These are phyloP conservation scores for Leptinotarsa texana DNA, from an alignment of 1,140 invertebrate species.

Conservation along the genomic window DNA sequence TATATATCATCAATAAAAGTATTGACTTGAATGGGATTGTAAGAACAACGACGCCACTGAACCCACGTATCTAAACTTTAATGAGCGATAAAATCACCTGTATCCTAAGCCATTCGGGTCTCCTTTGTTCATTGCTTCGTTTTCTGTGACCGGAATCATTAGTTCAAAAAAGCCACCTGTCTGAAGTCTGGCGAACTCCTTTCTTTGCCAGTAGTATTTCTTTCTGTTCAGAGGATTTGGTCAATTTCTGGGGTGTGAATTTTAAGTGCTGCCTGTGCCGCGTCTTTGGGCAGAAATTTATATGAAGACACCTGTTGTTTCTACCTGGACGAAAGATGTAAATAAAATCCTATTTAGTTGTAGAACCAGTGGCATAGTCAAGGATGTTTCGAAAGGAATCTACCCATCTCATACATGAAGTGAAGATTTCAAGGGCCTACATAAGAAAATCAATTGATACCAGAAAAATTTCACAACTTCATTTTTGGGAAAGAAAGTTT, in stretches of 20 bases:
- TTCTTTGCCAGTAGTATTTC: background rate
- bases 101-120: background rate
- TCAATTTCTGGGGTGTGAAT: conserved; percentile 5
- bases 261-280: conserved; percentile 1
- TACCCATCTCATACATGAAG: too few species aligned
- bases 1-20: too few species aligned
- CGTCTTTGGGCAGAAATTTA: background rate
- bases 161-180: conserved; percentile 5
- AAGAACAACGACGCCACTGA: background rate
- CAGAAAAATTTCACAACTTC: too few species aligned
- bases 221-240: background rate
- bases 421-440: too few species aligned
- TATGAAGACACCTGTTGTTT: background rate
- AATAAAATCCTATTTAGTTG: too few species aligned
- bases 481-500: too few species aligned
- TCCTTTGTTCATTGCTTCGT: background rate
- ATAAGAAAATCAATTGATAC: too few species aligned
- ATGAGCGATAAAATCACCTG: conserved; percentile 6
- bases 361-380: background rate
- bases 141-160: conserved; percentile 1
- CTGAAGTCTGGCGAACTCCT: background rate
- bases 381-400: too few species aligned
- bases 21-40: too few species aligned
- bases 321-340: background rate
- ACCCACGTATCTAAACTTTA: background rate